These are phyloP conservation scores for Taxidea taxus DNA, from an alignment of 2,113 vertebrate genomes.

Conservation along the genomic window DNA sequence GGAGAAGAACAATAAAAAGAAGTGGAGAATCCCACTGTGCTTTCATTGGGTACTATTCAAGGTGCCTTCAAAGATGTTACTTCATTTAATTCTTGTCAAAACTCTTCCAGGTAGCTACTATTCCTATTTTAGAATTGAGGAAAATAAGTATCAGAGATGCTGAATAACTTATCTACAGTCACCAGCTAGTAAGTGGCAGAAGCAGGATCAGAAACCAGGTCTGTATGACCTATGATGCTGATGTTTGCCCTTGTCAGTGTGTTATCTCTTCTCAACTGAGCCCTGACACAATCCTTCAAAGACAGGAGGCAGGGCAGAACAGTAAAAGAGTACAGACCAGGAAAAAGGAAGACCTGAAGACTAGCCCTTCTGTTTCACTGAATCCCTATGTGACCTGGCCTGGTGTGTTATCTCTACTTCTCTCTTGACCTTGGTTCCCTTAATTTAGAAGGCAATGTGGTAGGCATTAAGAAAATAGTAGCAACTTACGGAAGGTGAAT, in stretches of 20 bases:
- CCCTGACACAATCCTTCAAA: background rate
- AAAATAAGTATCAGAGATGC: background rate
- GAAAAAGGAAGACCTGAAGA: background rate
- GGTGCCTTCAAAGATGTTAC: background rate
- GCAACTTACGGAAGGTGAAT: background rate
- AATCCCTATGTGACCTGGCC: background rate
- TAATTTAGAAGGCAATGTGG: background rate
- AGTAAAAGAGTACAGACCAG: background rate
- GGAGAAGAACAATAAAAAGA: background rate
- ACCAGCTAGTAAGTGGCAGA: slow-evolving; percentile 5
- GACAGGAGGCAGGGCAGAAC: background rate
- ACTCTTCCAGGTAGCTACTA: background rate
- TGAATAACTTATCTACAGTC: background rate
- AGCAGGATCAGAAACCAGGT: background rate
- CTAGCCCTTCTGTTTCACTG: background rate
- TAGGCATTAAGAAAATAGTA: background rate
- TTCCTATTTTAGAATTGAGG: background rate
- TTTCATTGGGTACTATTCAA: background rate
- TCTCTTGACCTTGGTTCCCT: background rate
- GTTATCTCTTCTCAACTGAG: background rate
- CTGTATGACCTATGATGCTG: background rate
- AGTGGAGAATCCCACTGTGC: background rate
- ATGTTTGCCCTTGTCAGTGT: background rate
- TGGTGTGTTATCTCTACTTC: background rate
- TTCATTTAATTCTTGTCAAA: background rate